Percentiles rank a stretch among this genome's conserved stretches.
Conservation (phyloP, 2,113 vertebrate genomes). For the Corvus cornix region DNA sequence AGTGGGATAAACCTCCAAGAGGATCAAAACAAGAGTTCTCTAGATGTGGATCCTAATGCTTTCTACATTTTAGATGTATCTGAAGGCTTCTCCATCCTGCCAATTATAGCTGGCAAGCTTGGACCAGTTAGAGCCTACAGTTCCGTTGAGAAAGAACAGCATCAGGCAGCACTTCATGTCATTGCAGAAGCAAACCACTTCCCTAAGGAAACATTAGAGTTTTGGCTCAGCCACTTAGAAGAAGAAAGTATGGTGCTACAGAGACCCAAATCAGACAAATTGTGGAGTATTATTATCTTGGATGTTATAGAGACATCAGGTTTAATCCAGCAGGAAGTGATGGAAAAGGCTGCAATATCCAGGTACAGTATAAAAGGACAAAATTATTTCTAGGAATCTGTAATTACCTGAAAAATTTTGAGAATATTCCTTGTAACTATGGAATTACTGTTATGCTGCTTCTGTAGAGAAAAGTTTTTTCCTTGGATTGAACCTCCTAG, state of each 20-base stretch:
- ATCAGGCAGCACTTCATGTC: slow-evolving; percentile 80
- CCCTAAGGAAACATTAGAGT: slow-evolving; percentile 82
- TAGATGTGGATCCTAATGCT: slow-evolving; percentile 52
- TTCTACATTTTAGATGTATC: slow-evolving; percentile 92
- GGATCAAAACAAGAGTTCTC: background rate
- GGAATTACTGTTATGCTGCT: background rate
- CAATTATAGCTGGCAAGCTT: slow-evolving; percentile 85
- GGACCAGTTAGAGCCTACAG: slow-evolving; percentile 89
- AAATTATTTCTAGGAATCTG: background rate
- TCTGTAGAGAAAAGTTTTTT: background rate
- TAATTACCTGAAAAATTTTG: background rate
- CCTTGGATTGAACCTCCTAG: background rate
- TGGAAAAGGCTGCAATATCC: slow-evolving; percentile 96
- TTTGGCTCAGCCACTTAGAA: slow-evolving; percentile 89
- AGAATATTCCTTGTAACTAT: background rate
- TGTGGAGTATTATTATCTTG: slow-evolving; percentile 94
- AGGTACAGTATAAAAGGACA: slow-evolving; percentile 72
- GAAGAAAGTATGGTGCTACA: slow-evolving; percentile 87
- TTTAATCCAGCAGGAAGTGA: slow-evolving; percentile 92
- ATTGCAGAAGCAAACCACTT: slow-evolving; percentile 83
- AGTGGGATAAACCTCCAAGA: background rate
- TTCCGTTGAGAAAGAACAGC: slow-evolving; percentile 90
- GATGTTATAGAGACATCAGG: slow-evolving; percentile 95
- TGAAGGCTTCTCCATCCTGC: slow-evolving; percentile 93
- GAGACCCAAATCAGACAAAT: slow-evolving; percentile 87